Evolutionary conservation across 2,113 vertebrate genomes (phyloP).

Genomic region (Sceloporus undulatus): DNA sequence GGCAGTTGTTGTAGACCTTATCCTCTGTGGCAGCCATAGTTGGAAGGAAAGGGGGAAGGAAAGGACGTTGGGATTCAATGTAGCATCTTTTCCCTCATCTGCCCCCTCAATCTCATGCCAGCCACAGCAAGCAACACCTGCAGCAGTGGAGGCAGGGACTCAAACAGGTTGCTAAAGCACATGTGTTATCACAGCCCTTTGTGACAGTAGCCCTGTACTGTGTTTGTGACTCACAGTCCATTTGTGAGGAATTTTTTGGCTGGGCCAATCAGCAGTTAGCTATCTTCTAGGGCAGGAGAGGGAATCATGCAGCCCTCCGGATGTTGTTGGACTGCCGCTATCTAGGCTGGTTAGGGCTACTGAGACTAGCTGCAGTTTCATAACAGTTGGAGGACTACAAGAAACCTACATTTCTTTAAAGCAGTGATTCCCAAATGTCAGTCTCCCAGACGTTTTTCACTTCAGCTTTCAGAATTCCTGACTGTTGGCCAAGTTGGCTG

Average conservation of each 20-base stretch:
- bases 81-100: slow-evolving; percentile 22
- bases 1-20: background rate
- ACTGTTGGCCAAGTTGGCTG: no score
- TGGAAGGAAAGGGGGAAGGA: background rate
- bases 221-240: background rate
- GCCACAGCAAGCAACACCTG: slow-evolving; percentile 19
- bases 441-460: background rate
- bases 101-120: slow-evolving; percentile 23
- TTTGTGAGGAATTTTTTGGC: background rate
- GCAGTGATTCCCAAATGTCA: background rate
- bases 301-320: background rate
- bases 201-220: slow-evolving; percentile 49
- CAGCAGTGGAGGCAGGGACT: slow-evolving; percentile 34
- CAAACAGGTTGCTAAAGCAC: background rate
- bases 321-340: no score
- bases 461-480: background rate
- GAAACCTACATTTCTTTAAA: no score
- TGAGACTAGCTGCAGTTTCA: no score
- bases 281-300: background rate
- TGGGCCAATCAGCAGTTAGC: slow-evolving; percentile 43
- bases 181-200: slow-evolving; percentile 19
- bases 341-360: no score
- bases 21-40: background rate
- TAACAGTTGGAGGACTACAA: no score
- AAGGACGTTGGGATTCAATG: slow-evolving; percentile 5